Evolutionary conservation across 2,888 invertebrate species (phyloP).

Genomic region (Yponomeuta malinellus): DNA sequence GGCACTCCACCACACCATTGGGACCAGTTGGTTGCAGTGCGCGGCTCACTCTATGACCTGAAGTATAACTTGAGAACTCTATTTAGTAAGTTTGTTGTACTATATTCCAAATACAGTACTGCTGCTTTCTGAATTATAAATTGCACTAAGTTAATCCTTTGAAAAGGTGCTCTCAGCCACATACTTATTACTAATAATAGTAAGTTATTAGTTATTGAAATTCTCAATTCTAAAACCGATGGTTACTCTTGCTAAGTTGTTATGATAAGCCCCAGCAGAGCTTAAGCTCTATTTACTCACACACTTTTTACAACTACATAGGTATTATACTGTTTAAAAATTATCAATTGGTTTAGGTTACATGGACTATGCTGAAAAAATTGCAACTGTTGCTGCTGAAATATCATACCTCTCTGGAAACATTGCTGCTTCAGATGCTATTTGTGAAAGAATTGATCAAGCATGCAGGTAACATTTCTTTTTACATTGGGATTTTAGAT

Average conservation of each 20-base stretch:
- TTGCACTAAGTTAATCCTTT: neutral
- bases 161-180: too few species aligned
- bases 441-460: constrained; percentile 71
- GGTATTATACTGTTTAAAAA: too few species aligned
- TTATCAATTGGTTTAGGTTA: constrained; percentile 48
- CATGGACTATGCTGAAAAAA: constrained; percentile 74
- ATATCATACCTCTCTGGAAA: constrained; percentile 73
- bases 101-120: constrained; percentile 2
- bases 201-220: too few species aligned
- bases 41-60: constrained; percentile 59
- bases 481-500: too few species aligned
- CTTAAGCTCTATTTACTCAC: too few species aligned
- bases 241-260: too few species aligned
- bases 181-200: too few species aligned
- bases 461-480: constrained; percentile 49
- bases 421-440: constrained; percentile 67
- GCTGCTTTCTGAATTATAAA: too few species aligned
- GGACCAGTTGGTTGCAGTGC: constrained; percentile 63
- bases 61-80: constrained; percentile 59
- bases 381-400: constrained; percentile 71
- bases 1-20: constrained; percentile 67
- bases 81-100: constrained; percentile 42
- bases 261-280: too few species aligned
- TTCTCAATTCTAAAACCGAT: too few species aligned
- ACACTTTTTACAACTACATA: too few species aligned